Percentiles rank a stretch among this genome's conserved stretches.
phyloP scores from a whole-genome alignment of 2,113 vertebrate species.

The Phyllostomus discolor region DNA sequence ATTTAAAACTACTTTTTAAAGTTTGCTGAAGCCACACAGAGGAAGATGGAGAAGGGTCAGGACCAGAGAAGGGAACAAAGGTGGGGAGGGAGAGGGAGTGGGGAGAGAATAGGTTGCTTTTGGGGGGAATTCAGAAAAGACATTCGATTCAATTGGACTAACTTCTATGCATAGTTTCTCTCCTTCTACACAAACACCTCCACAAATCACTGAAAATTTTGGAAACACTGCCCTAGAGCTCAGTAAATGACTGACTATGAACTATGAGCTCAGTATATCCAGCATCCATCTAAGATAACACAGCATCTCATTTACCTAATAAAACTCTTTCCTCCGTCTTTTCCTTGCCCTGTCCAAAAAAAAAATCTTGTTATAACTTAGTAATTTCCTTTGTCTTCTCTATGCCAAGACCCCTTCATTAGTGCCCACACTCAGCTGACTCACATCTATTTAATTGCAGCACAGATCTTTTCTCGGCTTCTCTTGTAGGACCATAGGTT shows the following conservation, averaged over 20 bases:
- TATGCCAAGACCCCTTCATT: not conserved
- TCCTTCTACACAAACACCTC: not conserved
- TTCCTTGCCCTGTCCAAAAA: not conserved
- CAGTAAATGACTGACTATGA: not conserved
- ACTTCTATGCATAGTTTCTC: not conserved
- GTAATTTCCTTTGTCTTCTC: not conserved
- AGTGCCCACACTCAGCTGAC: not conserved
- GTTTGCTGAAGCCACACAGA: not conserved
- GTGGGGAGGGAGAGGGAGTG: no score
- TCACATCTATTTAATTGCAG: not conserved
- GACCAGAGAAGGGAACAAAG: not conserved
- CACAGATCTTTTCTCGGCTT: not conserved
- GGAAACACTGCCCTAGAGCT: not conserved
- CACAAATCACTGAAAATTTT: not conserved
- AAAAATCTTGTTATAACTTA: not conserved
- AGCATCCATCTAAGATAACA: not conserved
- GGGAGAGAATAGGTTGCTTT: not conserved
- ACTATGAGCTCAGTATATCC: not conserved
- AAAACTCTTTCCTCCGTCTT: not conserved
- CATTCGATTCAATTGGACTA: not conserved
- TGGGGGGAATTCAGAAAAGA: not conserved
- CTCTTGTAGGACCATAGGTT: not conserved
- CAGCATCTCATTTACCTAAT: not conserved
- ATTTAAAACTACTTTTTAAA: not conserved
- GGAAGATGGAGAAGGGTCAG: not conserved